A percentile compares a stretch with the other conserved stretches of the same genome.
phyloP scores from a whole-genome alignment of 2,888 invertebrate genomes.

The Watsonalla binaria region DNA sequence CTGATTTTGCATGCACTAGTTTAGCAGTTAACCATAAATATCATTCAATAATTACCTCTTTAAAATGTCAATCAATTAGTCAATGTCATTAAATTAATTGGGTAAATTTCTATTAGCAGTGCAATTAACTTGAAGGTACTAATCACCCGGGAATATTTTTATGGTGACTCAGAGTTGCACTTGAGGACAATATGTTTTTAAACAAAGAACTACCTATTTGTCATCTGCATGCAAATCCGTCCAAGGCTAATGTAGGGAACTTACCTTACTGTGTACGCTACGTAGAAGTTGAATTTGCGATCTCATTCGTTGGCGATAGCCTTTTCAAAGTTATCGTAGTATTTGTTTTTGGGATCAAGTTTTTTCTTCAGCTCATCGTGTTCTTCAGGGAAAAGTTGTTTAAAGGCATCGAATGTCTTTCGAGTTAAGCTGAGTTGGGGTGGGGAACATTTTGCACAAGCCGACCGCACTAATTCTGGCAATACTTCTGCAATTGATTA shows the following conservation, averaged over 20 bases:
- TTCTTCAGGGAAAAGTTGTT: slow-evolving; percentile 78
- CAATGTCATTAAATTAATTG: no score
- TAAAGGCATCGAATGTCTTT: slow-evolving; percentile 81
- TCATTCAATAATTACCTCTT: no score
- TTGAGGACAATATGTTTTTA: slow-evolving; percentile 10
- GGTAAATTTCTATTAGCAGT: no score
- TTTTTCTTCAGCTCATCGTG: slow-evolving; percentile 81
- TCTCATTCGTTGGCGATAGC: slow-evolving; percentile 36
- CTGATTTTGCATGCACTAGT: no score
- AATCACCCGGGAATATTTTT: neutral
- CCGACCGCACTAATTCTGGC: slow-evolving; percentile 48
- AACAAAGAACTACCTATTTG: slow-evolving; percentile 16
- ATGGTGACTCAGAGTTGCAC: neutral
- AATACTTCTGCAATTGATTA: slow-evolving; percentile 34
- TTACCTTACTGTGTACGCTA: slow-evolving; percentile 17
- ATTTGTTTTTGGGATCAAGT: slow-evolving; percentile 82
- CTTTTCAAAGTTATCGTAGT: slow-evolving; percentile 60
- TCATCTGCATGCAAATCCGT: slow-evolving; percentile 12
- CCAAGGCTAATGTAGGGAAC: slow-evolving; percentile 2
- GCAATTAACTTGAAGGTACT: neutral
- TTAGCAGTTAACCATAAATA: no score
- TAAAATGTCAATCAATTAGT: no score
- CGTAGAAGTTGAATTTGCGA: slow-evolving; percentile 8
- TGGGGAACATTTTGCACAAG: slow-evolving; percentile 50
- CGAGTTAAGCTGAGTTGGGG: slow-evolving; percentile 70